Conservation (phyloP, 2,113 vertebrate genomes). For the Ibidorhyncha struthersii region DNA sequence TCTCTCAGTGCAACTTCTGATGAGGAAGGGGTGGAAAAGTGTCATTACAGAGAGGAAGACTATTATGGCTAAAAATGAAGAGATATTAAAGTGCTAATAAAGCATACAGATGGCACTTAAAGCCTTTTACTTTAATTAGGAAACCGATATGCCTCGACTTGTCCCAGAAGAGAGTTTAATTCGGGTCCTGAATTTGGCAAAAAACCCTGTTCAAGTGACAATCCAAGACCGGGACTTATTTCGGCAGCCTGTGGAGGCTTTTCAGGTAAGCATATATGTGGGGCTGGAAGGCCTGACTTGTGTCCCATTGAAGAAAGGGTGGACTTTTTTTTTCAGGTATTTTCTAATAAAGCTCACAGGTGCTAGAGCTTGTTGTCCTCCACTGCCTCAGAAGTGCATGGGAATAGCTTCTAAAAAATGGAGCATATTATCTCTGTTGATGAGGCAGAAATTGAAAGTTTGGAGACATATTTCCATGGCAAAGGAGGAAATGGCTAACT, state of each 20-base stretch:
- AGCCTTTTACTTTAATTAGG: slow-evolving; percentile 76
- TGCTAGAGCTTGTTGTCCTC: neutral
- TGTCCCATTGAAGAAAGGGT: neutral
- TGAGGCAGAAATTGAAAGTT: neutral
- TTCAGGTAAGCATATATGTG: slow-evolving; percentile 75
- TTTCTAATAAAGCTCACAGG: neutral
- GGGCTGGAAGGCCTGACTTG: neutral
- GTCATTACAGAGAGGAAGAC: slow-evolving; percentile 19
- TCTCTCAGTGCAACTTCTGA: neutral
- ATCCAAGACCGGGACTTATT: slow-evolving; percentile 65
- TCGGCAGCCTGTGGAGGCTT: slow-evolving; percentile 69
- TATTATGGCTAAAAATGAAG: slow-evolving; percentile 15
- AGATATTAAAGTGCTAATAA: slow-evolving; percentile 43
- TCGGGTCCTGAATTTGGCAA: slow-evolving; percentile 86
- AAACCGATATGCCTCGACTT: slow-evolving; percentile 77
- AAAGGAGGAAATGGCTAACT: neutral
- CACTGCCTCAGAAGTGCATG: neutral
- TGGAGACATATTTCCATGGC: neutral
- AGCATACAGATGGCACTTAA: slow-evolving; percentile 35
- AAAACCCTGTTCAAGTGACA: slow-evolving; percentile 71
- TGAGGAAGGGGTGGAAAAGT: slow-evolving; percentile 4
- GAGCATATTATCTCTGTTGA: neutral
- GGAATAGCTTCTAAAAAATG: neutral
- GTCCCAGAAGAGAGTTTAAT: slow-evolving; percentile 79
- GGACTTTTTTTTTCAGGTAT: neutral